Conservation (phyloP, 2,797 vertebrate genomes). For the Coranthus polyacanthus region DNA sequence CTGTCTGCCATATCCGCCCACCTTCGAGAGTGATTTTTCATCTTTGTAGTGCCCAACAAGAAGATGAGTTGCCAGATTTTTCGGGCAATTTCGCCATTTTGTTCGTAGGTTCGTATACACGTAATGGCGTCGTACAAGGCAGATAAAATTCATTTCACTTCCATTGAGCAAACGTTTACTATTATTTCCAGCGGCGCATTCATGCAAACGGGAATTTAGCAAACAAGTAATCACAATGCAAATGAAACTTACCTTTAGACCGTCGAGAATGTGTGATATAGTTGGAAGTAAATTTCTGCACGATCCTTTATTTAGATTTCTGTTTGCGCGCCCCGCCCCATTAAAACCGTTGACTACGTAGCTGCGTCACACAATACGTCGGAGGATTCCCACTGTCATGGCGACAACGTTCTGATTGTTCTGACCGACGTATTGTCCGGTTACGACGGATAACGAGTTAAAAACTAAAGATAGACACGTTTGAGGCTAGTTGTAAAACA, state of each 20-base stretch:
- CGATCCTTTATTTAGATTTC: conserved; percentile 86
- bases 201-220: conserved; percentile 18
- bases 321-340: conserved; percentile 85
- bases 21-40: not conserved
- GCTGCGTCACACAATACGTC: conserved; percentile 48
- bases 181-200: not conserved
- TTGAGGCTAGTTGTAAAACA: too few relatives aligned
- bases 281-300: conserved; percentile 74
- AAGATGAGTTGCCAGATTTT: conserved; percentile 21
- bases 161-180: conserved; percentile 30
- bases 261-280: conserved; percentile 58
- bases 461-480: too few relatives aligned
- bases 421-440: too few relatives aligned
- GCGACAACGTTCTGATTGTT: not conserved
- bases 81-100: conserved; percentile 86
- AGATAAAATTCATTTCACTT: conserved; percentile 76
- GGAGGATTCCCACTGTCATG: conserved; percentile 46
- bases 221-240: fast-evolving
- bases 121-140: conserved; percentile 86
- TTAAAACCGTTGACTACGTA: conserved; percentile 62
- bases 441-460: too few relatives aligned
- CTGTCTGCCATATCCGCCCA: not conserved
- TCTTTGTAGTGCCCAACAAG: not conserved
- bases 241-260: conserved; percentile 74
- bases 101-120: conserved; percentile 80